Conservation (phyloP, 2,113 vertebrate species). For the Chiloscyllium plagiosum region DNA sequence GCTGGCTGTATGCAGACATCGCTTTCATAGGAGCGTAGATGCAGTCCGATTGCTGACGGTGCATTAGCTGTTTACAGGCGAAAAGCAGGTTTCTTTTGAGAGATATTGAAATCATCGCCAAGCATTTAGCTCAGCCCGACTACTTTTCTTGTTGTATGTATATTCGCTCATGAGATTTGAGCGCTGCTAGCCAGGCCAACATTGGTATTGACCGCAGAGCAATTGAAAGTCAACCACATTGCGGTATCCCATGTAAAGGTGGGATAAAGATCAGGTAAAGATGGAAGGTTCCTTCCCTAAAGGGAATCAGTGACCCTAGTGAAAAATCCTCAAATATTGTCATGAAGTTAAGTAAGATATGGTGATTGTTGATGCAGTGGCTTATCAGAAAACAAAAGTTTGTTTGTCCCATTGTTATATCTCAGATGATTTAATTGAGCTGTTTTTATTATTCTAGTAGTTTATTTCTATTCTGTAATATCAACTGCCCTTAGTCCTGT, state of each 20-base stretch:
- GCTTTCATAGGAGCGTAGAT: too few species aligned
- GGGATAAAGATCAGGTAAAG: too few species aligned
- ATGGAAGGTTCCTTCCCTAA: too few species aligned
- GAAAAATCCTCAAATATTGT: background rate
- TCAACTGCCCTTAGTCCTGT: background rate
- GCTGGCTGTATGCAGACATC: too few species aligned
- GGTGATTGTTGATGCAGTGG: background rate
- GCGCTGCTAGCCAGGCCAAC: too few species aligned
- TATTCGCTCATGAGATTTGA: background rate
- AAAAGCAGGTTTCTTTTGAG: too few species aligned
- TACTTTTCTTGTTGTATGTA: background rate
- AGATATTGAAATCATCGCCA: too few species aligned
- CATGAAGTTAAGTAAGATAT: background rate
- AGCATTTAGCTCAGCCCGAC: too few species aligned
- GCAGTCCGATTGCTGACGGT: too few species aligned
- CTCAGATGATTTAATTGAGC: background rate
- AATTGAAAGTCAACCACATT: too few species aligned
- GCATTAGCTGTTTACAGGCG: too few species aligned
- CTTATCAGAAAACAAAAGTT: background rate
- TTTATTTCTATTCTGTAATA: background rate
- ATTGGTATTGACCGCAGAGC: background rate
- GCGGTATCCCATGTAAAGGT: too few species aligned
- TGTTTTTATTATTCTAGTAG: background rate
- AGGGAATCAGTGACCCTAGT: background rate
- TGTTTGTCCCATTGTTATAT: background rate